Percentiles rank a stretch among this genome's conserved stretches.
Evolutionary conservation across 2,888 invertebrate species (phyloP).

Genomic region (Polymixis lichenea): DNA sequence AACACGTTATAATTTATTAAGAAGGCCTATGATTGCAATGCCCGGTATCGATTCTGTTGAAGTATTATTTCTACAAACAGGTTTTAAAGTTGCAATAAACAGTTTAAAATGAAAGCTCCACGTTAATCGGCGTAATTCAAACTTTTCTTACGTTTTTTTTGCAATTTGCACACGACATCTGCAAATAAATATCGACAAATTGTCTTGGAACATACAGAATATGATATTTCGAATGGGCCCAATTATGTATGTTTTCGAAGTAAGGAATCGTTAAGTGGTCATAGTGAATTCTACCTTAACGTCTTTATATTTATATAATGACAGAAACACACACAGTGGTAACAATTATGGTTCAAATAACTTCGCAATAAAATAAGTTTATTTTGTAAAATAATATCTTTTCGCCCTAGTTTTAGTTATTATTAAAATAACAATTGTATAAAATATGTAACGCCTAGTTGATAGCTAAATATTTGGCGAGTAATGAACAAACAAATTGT

Average conservation of each 20-base stretch:
- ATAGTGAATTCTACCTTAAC: no score
- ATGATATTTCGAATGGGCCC: no score
- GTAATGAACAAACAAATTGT: conserved; percentile 81
- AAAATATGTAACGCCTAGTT: conserved; percentile 45
- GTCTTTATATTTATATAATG: no score
- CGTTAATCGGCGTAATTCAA: no score
- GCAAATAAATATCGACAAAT: no score
- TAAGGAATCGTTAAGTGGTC: no score
- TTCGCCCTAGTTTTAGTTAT: conserved; percentile 29
- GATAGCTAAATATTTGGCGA: conserved; percentile 71
- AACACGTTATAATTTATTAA: not conserved
- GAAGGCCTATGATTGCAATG: not conserved
- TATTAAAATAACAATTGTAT: conserved; percentile 38
- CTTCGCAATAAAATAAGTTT: not conserved
- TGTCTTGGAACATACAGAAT: no score
- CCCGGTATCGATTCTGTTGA: not conserved
- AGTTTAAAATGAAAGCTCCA: no score
- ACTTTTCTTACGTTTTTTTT: no score
- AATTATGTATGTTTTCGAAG: no score
- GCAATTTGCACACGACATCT: no score
- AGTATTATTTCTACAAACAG: not conserved
- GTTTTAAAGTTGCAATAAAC: no score
- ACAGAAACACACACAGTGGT: not conserved
- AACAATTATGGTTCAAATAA: not conserved
- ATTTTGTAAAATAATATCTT: conserved; percentile 22